A percentile compares a stretch with the other conserved stretches of the same genome.
These are phyloP conservation scores for Drosophila flavopinicola DNA, from an alignment of 2,888 invertebrate species.

Conservation along the genomic window DNA sequence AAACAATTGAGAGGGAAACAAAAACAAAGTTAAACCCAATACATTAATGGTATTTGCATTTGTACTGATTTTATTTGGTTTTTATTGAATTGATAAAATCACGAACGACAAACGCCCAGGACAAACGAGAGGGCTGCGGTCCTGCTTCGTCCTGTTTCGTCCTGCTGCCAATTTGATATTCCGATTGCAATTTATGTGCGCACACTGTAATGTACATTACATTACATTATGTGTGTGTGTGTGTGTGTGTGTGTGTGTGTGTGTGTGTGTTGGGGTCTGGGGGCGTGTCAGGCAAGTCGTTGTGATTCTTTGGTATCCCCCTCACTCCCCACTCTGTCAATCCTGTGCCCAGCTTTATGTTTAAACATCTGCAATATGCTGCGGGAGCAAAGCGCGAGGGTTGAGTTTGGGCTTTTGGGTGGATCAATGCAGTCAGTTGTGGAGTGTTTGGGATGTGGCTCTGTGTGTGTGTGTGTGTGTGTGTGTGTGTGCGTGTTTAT, in stretches of 20 bases:
- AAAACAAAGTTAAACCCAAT: constrained; percentile 78
- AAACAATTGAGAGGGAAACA: constrained; percentile 59
- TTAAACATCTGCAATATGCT: constrained; percentile 78
- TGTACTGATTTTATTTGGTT: constrained; percentile 83
- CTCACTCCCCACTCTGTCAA: constrained; percentile 8
- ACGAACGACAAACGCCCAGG: constrained; percentile 45
- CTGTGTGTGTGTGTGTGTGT: constrained; percentile 6
- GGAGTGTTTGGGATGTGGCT: constrained; percentile 30
- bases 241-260: constrained; percentile 13
- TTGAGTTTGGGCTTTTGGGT: constrained; percentile 37
- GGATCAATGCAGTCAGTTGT: constrained; percentile 52
- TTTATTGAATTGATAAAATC: constrained; percentile 84
- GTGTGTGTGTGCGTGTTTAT: constrained; percentile 63
- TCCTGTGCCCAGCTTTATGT: constrained; percentile 37
- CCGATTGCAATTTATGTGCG: constrained; percentile 77
- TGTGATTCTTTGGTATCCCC: constrained; percentile 60
- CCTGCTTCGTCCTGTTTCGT: constrained; percentile 30
- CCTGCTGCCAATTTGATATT: constrained; percentile 74
- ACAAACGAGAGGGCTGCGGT: constrained; percentile 48
- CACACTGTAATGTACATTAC: constrained; percentile 37
- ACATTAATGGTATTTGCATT: constrained; percentile 83
- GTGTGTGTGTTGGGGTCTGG: constrained; percentile 3
- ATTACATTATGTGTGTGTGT: too few species aligned
- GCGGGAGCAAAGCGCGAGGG: constrained; percentile 22
- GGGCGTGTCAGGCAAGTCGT: constrained; percentile 46